Evolutionary conservation across 2,888 invertebrate species (phyloP), one percentile per base, ranked within the genome.

Genomic region (Pterobdella sp.): DNA sequence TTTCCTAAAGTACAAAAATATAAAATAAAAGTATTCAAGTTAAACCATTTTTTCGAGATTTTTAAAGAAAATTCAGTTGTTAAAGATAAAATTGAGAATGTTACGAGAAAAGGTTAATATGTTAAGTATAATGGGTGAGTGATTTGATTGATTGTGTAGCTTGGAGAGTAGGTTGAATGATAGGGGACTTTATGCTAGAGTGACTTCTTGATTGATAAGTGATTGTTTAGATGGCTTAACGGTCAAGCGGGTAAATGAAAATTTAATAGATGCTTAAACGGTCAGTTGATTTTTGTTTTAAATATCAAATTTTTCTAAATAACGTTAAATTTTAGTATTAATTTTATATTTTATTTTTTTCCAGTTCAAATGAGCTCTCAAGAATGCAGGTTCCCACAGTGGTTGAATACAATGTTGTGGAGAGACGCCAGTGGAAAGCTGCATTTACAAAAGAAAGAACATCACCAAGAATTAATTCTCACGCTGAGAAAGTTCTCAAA

Each of bases 381-480:
- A 42, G 60, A 3, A 26, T 75, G 75, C 42, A 52, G 52, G 29
- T 75, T 72, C 42, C 75, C 75, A 37, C 72, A 71, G 56, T 75
- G 75, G 75, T 31, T 75, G 60, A 75, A 35, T 35, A 65, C 56
- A 26, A 49, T 72, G 52, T 56, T 65, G 34, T 75, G 75, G 75
- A 71, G 73, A 26, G 75, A 75, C 64, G 26, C 74, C 34, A 42
- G 68, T 34, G 72, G 74, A 4, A 71, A 60, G 34, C 65, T 69
- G 26, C 52, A 60, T 22, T 35, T 63, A 18, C 36, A 35, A n/a
- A 36, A 32, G n/a, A 34, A 34, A 60, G 60, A 56, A 22, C 4
- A 56, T 26, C 18, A 56, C 4, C 60, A 56, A 3, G 60, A 56
- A 26, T 3, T 56, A 3, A 26, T 14, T 26, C n/a, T 56, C 4